These are phyloP conservation scores for Protaetia brevitarsis DNA, from an alignment of 1,140 invertebrate genomes.

Conservation along the genomic window DNA sequence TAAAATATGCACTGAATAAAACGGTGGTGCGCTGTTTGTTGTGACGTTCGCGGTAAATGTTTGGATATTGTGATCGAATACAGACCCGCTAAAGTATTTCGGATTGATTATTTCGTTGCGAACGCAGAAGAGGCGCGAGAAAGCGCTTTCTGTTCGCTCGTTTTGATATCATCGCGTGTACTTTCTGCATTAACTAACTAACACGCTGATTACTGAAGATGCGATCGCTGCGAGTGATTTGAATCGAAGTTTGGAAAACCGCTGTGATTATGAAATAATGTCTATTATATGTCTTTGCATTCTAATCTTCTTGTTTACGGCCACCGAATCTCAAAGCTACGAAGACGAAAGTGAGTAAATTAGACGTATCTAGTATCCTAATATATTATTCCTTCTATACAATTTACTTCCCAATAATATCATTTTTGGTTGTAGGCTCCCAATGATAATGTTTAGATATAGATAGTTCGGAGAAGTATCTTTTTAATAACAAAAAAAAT, in stretches of 20 bases:
- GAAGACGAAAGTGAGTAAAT: slow-evolving; percentile 4
- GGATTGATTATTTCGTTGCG: slow-evolving; percentile 7
- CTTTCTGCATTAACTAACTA: too few species aligned
- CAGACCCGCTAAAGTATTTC: slow-evolving; percentile 11
- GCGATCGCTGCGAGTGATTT: neutral
- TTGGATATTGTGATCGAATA: slow-evolving; percentile 15
- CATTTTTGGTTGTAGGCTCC: too few species aligned
- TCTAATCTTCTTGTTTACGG: neutral
- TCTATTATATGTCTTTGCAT: neutral
- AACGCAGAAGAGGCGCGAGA: neutral
- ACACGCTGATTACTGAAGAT: neutral
- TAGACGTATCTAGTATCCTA: neutral
- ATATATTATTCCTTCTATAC: neutral
- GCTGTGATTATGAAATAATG: slow-evolving; percentile 3
- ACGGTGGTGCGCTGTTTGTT: slow-evolving; percentile 7
- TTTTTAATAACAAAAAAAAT: too few species aligned
- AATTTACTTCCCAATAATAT: neutral
- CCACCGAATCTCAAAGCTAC: neutral
- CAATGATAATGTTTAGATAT: too few species aligned
- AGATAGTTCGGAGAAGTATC: too few species aligned
- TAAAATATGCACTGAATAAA: slow-evolving; percentile 17
- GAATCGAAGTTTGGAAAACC: neutral
- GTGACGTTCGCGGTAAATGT: slow-evolving; percentile 9
- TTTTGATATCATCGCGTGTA: too few species aligned
- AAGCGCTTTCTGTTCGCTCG: neutral